phyloP scores from a whole-genome alignment of 1,140 invertebrate genomes.

The Macrocentrus cingulum region DNA sequence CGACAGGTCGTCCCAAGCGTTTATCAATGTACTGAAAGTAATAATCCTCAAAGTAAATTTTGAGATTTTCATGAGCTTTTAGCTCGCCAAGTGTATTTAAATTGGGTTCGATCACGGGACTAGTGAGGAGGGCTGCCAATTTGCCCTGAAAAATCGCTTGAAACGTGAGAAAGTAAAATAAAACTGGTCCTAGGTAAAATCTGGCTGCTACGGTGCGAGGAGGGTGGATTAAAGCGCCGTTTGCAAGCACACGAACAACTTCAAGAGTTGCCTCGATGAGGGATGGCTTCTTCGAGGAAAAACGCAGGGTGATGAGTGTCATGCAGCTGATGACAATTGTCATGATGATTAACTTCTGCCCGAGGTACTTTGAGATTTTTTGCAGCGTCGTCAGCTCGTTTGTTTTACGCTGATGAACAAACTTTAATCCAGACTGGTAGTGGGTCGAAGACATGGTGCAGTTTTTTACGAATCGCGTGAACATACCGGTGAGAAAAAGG shows the following conservation, averaged over 20 bases:
- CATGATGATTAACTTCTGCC: not conserved
- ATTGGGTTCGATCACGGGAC: not conserved
- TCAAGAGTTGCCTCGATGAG: not conserved
- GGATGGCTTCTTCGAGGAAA: not conserved
- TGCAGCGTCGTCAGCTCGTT: not conserved
- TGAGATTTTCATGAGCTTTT: not conserved
- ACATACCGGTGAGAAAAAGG: not conserved
- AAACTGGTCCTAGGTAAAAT: not conserved
- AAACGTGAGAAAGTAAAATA: slow-evolving; percentile 1
- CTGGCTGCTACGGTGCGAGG: not conserved
- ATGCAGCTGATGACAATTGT: not conserved
- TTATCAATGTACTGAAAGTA: not conserved
- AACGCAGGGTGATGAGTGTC: not conserved
- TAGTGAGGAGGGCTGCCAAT: not conserved
- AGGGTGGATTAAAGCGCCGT: not conserved
- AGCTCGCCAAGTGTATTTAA: not conserved
- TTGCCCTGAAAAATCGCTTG: not conserved
- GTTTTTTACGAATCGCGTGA: not conserved
- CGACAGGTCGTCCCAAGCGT: too few relatives aligned
- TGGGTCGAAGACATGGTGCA: not conserved
- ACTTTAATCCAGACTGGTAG: not conserved
- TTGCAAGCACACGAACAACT: not conserved
- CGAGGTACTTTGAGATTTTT: not conserved
- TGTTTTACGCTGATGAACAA: not conserved
- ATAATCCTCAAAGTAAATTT: not conserved